These are phyloP conservation scores for Colletes latitarsis DNA, from an alignment of 1,140 invertebrate species.

Conservation along the genomic window DNA sequence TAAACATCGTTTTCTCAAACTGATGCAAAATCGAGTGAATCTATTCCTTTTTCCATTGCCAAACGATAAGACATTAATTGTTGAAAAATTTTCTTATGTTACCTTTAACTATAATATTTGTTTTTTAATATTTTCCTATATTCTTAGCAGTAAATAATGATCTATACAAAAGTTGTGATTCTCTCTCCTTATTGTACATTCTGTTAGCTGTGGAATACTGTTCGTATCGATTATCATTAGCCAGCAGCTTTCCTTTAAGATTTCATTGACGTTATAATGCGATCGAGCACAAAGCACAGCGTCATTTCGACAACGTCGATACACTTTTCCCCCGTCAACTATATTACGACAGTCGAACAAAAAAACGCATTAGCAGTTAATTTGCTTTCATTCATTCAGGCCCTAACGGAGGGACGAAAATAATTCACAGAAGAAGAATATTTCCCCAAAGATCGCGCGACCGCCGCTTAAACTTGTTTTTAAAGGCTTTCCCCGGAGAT, in stretches of 20 bases:
- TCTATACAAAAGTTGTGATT: too few species aligned
- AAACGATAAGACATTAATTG: too few species aligned
- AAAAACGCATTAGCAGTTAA: slow-evolving; percentile 42
- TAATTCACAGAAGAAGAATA: background rate
- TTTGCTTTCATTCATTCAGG: slow-evolving; percentile 29
- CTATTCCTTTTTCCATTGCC: too few species aligned
- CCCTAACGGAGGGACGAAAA: too few species aligned
- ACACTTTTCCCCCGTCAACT: background rate
- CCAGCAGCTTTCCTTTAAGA: slow-evolving; percentile 26
- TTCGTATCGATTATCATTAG: slow-evolving; percentile 11
- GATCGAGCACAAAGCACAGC: too few species aligned
- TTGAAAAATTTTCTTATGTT: too few species aligned
- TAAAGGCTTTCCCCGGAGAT: background rate
- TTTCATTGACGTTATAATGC: background rate
- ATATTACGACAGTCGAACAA: background rate
- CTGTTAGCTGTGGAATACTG: background rate
- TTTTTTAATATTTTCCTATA: too few species aligned
- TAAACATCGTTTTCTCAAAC: too few species aligned
- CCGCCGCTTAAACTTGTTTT: background rate
- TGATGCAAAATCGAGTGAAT: too few species aligned
- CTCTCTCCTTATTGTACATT: too few species aligned
- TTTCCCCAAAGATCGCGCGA: slow-evolving; percentile 8
- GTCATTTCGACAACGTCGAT: background rate
- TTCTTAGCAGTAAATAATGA: too few species aligned
- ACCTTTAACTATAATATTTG: too few species aligned